Percentiles rank a stretch among this genome's conserved stretches.
Conservation (phyloP, 2,888 invertebrate genomes). For the Pheosia tremula region DNA sequence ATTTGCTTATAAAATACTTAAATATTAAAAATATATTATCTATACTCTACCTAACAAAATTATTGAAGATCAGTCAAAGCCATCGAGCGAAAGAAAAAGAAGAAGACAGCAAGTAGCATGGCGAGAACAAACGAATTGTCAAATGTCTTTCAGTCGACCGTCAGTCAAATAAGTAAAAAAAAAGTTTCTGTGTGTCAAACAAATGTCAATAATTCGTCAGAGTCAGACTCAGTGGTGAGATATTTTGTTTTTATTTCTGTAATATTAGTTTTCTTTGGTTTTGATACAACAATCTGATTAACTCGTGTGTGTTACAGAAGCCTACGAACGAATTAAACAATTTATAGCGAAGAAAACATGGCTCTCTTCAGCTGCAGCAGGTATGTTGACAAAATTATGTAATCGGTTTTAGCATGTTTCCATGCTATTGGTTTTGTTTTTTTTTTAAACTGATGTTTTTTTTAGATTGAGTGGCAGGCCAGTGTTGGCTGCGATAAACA, state of each 20-base stretch:
- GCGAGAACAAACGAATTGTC: too few species aligned
- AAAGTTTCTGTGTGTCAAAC: too few species aligned
- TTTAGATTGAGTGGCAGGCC: slow-evolving; percentile 70
- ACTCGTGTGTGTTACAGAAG: slow-evolving; percentile 54
- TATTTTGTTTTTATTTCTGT: slow-evolving; percentile 37
- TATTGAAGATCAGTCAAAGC: too few species aligned
- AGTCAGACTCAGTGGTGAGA: slow-evolving; percentile 63
- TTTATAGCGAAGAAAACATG: slow-evolving; percentile 49
- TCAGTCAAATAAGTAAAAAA: too few species aligned
- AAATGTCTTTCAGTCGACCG: too few species aligned
- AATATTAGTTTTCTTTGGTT: slow-evolving; percentile 1
- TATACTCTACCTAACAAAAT: too few species aligned
- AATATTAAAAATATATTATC: too few species aligned
- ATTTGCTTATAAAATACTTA: too few species aligned
- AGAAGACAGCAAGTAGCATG: too few species aligned
- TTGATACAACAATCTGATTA: slow-evolving; percentile 9
- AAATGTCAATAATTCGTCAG: slow-evolving; percentile 6
- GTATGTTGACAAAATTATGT: slow-evolving; percentile 74
- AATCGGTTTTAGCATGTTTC: slow-evolving; percentile 51
- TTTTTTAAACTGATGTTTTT: slow-evolving; percentile 22
- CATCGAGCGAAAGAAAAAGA: too few species aligned
- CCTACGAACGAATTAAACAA: slow-evolving; percentile 48
- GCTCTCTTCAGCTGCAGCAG: slow-evolving; percentile 69
- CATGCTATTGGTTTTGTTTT: slow-evolving; percentile 14
- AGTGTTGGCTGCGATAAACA: slow-evolving; percentile 60